Evolutionary conservation across 2,888 invertebrate genomes (phyloP).

Genomic region (Sesia bembeciformis): DNA sequence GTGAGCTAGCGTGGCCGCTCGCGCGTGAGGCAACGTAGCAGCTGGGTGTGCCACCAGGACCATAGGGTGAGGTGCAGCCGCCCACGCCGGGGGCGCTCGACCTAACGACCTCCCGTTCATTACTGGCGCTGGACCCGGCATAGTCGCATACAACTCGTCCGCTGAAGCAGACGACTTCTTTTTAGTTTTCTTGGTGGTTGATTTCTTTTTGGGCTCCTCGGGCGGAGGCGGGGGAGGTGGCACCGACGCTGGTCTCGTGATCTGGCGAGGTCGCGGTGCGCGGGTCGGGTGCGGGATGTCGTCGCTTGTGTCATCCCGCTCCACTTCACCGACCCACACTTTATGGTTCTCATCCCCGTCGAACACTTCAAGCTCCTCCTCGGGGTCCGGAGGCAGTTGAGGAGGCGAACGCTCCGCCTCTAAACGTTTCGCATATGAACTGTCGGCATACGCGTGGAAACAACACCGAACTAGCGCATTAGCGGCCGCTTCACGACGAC

Average conservation of each 20-base stretch:
- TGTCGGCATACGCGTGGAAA: constrained; percentile 98
- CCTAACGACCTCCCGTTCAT: constrained; percentile 62
- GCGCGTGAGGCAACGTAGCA: constrained; percentile 58
- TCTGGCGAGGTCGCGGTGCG: constrained; percentile 85
- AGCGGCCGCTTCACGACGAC: constrained; percentile 96
- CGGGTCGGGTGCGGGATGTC: constrained; percentile 75
- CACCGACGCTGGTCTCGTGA: constrained; percentile 84
- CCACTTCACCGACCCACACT: constrained; percentile 90
- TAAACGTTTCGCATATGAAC: constrained; percentile 90
- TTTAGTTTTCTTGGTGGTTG: constrained; percentile 71
- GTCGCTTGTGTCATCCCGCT: constrained; percentile 84
- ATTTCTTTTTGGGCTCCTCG: constrained; percentile 78
- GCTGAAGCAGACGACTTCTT: constrained; percentile 73
- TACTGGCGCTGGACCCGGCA: constrained; percentile 63
- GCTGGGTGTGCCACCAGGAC: constrained; percentile 65
- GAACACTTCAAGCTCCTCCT: constrained; percentile 87
- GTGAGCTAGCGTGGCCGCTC: constrained; percentile 69
- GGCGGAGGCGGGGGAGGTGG: constrained; percentile 87
- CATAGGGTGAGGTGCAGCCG: constrained; percentile 54
- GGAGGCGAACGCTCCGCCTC: constrained; percentile 75
- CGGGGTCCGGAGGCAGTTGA: constrained; percentile 53
- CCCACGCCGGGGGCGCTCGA: constrained; percentile 62
- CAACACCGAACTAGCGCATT: constrained; percentile 97
- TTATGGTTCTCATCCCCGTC: constrained; percentile 96
- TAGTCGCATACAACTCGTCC: constrained; percentile 74